Base-by-base conservation (phyloP, 2,113 vertebrate species). In the Garra rufa region DNA sequence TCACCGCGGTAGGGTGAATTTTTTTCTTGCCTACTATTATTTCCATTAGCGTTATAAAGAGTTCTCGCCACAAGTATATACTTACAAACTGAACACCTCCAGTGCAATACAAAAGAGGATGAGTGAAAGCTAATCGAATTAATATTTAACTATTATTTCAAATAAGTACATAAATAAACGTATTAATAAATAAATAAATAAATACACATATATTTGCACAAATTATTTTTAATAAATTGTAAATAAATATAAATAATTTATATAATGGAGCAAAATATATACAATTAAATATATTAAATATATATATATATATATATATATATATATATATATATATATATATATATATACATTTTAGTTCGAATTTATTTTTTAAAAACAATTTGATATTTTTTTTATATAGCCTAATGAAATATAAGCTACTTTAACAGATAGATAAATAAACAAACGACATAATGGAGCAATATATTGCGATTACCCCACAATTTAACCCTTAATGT, bases 1-100 rank as follows among this genome's bases (percentile, higher is more conserved):
- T 41, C 2, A 24, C 65, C 2, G 61, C 28, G 75, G 87, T 70
- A 80, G 88, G 86, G 38, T 21, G 21, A 4, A 6, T 77, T 46
- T 24, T 38, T 67, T 67, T 17, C 28, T 75, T 21, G 10, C 21
- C 2, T 41, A 41, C 9, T 70, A 41, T 41, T 21, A 67, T 38
- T 67, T 67, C 14, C 1, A 69, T 69, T 38, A 21, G 17, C 59
- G 26, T 28, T 28, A 7, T 63, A 6, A 63, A 63, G 8, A 69
- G 8, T 17, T 1, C 28, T 17, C 7, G 13, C 13, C 26, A 65
- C 26, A 11, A 38, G 9, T 10, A 38, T 11, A 4, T 41, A 69
- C 9, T 38, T 19, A 1, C 63, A 34, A 21, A 52, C 6, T 65
- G 3, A 65, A 65, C 3, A 3, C 30, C 28, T 9, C 17, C 30